Evolutionary conservation across 2,113 vertebrate genomes (phyloP), one percentile per base, ranked within the genome.

Genomic region (Prolemur simus): DNA sequence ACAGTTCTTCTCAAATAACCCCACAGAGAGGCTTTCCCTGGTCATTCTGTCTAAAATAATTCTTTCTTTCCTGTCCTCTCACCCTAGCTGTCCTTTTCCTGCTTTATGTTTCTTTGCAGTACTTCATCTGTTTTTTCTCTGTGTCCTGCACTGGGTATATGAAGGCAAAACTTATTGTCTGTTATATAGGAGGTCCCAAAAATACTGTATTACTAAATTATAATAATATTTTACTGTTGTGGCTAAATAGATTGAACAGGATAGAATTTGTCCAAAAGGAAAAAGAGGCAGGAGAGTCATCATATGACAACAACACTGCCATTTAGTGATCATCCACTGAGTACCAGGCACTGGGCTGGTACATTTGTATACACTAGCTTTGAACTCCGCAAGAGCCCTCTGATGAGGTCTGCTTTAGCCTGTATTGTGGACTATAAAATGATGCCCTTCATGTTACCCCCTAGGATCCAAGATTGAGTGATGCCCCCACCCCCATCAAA

Each of bases 231-330:
- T 78, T 71, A 52, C 47, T 69, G 9, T 39, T 69, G 34, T 80
- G 27, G 20, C 8, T 83, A 76, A 91, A 20, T 56, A n/a, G 63
- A 71, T 92, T 87, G 49, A 92, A 78, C 2, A 29, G 34, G 34
- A 47, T 63, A 39, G 63, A 89, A 32, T 87, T 84, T 74, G 76
- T 95, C 42, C 73, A 45, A 2, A 94, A 87, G 34, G 81, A 52
- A 47, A 73, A 74, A 88, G 73, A 56, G 64, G 18, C 8, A 34
- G 45, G 66, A 63, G 45, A 92, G 9, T 86, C 34, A 21, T 21
- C 32, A 15, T 27, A 25, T 21, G 56, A 37, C 18, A 27, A 3
- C 3, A 66, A 39, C 47, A 60, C 15, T 49, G 34, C n/a, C 45
- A 25, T 32, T 37, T 91, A 29, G 34, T 14, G 42, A 45, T 18